Evolutionary conservation across 2,797 vertebrate genomes (phyloP).

Genomic region (Gadopsis bispinosus): DNA sequence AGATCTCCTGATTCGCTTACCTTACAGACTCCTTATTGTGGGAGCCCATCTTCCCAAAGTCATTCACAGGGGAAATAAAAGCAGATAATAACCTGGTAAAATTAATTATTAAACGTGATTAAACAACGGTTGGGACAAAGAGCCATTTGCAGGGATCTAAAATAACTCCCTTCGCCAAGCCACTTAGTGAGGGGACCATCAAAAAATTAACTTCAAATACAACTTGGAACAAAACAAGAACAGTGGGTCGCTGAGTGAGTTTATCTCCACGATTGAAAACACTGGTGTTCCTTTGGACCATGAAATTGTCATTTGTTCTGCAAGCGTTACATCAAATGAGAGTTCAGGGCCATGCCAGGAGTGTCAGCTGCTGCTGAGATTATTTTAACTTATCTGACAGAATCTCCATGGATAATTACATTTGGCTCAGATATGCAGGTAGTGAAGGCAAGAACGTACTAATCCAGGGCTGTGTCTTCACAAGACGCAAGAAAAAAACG

Average conservation of each 20-base stretch:
- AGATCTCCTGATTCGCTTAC: conserved; percentile 29
- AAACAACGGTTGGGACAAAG: conserved; percentile 51
- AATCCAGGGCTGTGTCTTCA: conserved; percentile 50
- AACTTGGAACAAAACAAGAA: conserved; percentile 79
- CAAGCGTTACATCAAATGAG: conserved; percentile 84
- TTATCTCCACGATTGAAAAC: conserved; percentile 80
- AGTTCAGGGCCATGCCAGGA: conserved; percentile 75
- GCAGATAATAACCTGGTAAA: conserved; percentile 66
- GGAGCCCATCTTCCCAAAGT: conserved; percentile 30
- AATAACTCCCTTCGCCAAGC: conserved; percentile 66
- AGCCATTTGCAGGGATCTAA: conserved; percentile 55
- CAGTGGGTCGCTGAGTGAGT: conserved; percentile 77
- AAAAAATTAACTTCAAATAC: conserved; percentile 78
- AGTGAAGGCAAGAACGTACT: conserved; percentile 53
- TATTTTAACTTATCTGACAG: conserved; percentile 78
- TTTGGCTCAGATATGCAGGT: conserved; percentile 75
- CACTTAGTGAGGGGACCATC: conserved; percentile 62
- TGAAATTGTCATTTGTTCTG: conserved; percentile 87
- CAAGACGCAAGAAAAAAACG: conserved; percentile 50
- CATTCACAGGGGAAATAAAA: conserved; percentile 62
- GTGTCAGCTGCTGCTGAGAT: conserved; percentile 68
- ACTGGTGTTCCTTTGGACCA: conserved; percentile 82
- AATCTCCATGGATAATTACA: conserved; percentile 83
- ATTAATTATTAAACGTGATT: conserved; percentile 66
- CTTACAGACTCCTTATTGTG: conserved; percentile 39